Percentiles rank a stretch among this genome's conserved stretches.
These are phyloP conservation scores for Diabrotica balteata DNA, from an alignment of 2,888 invertebrate genomes.

Conservation along the genomic window DNA sequence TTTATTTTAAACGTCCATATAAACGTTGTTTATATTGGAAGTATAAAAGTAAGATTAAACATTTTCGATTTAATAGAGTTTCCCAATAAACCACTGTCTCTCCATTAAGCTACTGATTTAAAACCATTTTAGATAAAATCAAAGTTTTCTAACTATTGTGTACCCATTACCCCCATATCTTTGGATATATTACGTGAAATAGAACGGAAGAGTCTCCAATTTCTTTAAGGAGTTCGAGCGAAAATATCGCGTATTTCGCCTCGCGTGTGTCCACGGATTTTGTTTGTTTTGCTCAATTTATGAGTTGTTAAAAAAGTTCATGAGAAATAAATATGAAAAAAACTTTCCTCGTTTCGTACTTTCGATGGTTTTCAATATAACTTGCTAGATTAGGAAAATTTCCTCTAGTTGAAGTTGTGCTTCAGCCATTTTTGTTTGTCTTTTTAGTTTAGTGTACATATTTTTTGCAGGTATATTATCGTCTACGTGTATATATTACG, in stretches of 20 bases:
- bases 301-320: constrained; percentile 33
- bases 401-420: constrained; percentile 4
- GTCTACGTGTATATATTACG: too few species aligned
- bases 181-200: constrained; percentile 23
- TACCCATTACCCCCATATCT: not conserved
- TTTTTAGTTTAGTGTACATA: not conserved
- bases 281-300: constrained; percentile 32
- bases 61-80: too few species aligned
- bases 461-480: too few species aligned
- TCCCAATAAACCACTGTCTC: too few species aligned
- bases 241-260: constrained; percentile 16
- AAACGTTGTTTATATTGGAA: too few species aligned
- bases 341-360: constrained; percentile 17
- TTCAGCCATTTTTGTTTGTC: not conserved
- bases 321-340: constrained; percentile 28
- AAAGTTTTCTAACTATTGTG: not conserved
- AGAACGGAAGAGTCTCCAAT: constrained; percentile 7
- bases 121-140: too few species aligned
- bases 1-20: too few species aligned
- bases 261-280: constrained; percentile 25
- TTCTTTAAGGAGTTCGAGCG: constrained; percentile 12
- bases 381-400: constrained; percentile 23
- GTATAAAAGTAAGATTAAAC: too few species aligned
- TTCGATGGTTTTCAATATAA: constrained; percentile 20
- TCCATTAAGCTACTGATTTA: too few species aligned